Base-by-base conservation (phyloP, 2,888 invertebrate genomes). In the Campoplex nolae region DNA sequence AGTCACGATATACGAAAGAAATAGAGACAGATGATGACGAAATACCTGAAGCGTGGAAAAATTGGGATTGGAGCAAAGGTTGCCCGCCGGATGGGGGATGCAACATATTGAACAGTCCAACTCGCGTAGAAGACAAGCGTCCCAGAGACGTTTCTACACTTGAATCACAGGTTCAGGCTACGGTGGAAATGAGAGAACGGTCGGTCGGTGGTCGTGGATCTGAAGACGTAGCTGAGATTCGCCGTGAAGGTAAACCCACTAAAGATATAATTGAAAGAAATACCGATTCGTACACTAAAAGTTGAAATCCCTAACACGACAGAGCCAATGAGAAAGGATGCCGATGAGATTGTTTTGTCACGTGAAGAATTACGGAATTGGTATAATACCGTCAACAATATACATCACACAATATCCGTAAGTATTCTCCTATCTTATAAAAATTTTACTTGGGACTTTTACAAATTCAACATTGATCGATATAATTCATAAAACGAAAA, bases 61-160 rank as follows among this genome's bases (percentile, higher is more conserved):
- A 77, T 76, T 84, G 79, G 79, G 73, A 77, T 68, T 83, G 78
- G 86, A 77, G 70, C 51, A 73, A 83, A 65, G 83, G 87, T 35
- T 92, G 92, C 35, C 75, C 88, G 0, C 77, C 88, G 1, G 89
- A 88, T 18, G 88, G 87, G 38, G 18, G 65, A 6, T 92, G 91
- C 86, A 88, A 90, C 38, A 89, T 62, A 62, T 32, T 13, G 32
- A 62, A 4, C 16, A 28, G 58, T 28, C 28, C 58, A 2, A 32
- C 11, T 13, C 62, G 28, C 1, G 4, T 32, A 32, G 62, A 6
- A 89, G 18, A 32, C 82, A 11, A 86, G 88, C n/a, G 45, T 23
- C n/a, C 58, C 23, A 62, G 32, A 23, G 32, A 62, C 3, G 62
- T 62, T 32, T 32, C 62, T 28, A 62, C 62, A 32, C 16, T 62